Conservation (phyloP, 1,140 invertebrate species). For the Drosophila sucinea region DNA sequence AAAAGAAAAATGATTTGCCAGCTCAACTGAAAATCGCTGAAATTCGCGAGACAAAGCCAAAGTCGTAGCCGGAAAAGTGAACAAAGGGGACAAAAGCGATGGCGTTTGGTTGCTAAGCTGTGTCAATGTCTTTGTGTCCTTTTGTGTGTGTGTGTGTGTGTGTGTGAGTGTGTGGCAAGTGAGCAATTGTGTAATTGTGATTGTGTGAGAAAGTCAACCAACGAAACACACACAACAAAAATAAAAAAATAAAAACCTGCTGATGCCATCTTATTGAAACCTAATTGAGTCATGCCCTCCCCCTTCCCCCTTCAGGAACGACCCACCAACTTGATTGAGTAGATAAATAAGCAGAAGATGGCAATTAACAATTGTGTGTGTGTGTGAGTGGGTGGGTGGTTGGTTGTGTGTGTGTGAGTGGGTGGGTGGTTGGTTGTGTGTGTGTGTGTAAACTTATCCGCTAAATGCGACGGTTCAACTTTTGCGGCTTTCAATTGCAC, state of each 20-base stretch:
- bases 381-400: conserved; percentile 12
- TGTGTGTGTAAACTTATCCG: conserved; percentile 1
- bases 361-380: conserved; percentile 20
- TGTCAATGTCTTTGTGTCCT: conserved; percentile 16
- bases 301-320: neutral
- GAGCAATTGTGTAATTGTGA: conserved; percentile 65
- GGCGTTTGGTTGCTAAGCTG: conserved; percentile 48
- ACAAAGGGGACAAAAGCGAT: conserved; percentile 53
- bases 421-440: too few relatives aligned
- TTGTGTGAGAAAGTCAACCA: conserved; percentile 40
- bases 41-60: conserved; percentile 35
- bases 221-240: neutral
- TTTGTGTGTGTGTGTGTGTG: conserved; percentile 9
- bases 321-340: conserved; percentile 2
- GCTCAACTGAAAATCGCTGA: conserved; percentile 56
- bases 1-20: conserved; percentile 52
- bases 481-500: conserved; percentile 1
- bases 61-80: neutral
- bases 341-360: conserved; percentile 9
- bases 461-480: neutral
- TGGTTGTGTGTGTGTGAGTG: conserved; percentile 3
- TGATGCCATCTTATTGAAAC: conserved; percentile 56
- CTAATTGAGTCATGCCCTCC: conserved; percentile 54
- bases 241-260: conserved; percentile 28
- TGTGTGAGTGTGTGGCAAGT: conserved; percentile 23